Base-by-base conservation (phyloP, 2,888 invertebrate species). In the Pocota personata region DNA sequence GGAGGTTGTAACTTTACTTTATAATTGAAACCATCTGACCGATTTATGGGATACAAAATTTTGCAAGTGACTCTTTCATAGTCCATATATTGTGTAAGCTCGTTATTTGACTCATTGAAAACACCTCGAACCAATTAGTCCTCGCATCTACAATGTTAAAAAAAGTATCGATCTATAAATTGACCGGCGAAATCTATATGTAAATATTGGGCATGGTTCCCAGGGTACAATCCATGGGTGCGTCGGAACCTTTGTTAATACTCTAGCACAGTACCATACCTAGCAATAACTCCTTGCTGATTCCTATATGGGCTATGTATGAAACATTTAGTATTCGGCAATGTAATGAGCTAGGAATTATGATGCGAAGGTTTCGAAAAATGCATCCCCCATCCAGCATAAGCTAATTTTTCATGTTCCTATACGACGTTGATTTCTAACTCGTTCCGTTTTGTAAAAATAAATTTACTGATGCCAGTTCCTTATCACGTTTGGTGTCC, bases 81-180 rank as follows among this genome's bases (percentile, higher is more conserved):
- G 24, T 14, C n/a, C 48, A 21, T 27, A 67, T 67, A 8, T 43
- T 78, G 3, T 46, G 3, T 16, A 67, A 57, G 24, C 55, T 64
- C 1, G 62, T 64, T 12, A 55, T 58, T 12, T 35, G 43, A 7
- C 16, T 46, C 64, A 43, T 52, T 14, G 32, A n/a, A 19, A 64
- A 35, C 0, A 64, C 46, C 14, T 32, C 79, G 2, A 82, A 7
- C 82, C 84, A 82, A 10, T 82, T 84, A 8, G 55, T 72, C 46
- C 67, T 35, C 4, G 76, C 66, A 35, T 82, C 82, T 10, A 72
- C 71, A 58, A 67, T 57, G 10, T 67, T 58, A 3, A 77, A 12
- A n/a, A 32, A 76, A 76, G 40, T 69, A 69, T 60, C 37, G 35
- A 8, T 69, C 46, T n/a, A 67, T 30, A 21, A 67, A 77, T 21